phyloP scores from a whole-genome alignment of 2,113 vertebrate genomes.

The Podocnemis expansa region DNA sequence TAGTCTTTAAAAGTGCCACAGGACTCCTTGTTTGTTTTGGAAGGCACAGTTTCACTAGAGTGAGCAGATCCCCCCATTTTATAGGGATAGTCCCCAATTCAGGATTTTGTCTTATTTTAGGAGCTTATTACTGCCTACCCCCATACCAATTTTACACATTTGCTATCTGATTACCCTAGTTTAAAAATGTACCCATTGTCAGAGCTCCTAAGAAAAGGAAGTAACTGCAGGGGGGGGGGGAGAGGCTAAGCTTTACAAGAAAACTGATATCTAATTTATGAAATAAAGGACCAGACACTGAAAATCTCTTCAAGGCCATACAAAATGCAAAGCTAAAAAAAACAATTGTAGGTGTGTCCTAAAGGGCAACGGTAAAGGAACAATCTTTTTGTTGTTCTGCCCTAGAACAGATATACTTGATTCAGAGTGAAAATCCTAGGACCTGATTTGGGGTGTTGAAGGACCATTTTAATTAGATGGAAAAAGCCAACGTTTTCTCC shows the following conservation, averaged over 20 bases:
- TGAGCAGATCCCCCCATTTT: too few species aligned
- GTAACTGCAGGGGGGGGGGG: too few species aligned
- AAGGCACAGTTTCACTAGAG: accelerated
- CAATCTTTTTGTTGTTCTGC: not conserved
- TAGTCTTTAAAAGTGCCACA: too few species aligned
- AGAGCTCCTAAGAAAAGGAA: not conserved
- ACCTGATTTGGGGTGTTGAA: not conserved
- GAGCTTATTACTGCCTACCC: too few species aligned
- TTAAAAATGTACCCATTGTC: accelerated
- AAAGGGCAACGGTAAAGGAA: not conserved
- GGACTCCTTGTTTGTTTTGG: too few species aligned
- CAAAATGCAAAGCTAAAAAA: not conserved
- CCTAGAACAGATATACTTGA: not conserved
- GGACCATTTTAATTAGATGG: not conserved
- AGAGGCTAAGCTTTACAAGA: not conserved
- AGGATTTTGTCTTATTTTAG: too few species aligned
- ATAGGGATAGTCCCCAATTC: too few species aligned
- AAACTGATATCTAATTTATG: not conserved
- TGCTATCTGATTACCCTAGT: not conserved
- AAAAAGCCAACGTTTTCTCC: not conserved
- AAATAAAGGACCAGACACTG: not conserved
- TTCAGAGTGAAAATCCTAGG: not conserved
- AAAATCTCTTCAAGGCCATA: not conserved
- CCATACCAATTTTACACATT: too few species aligned
- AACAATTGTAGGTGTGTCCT: not conserved